A percentile compares a stretch with the other conserved stretches of the same genome.
phyloP scores from a whole-genome alignment of 2,797 vertebrate species.

The Menidia menidia region DNA sequence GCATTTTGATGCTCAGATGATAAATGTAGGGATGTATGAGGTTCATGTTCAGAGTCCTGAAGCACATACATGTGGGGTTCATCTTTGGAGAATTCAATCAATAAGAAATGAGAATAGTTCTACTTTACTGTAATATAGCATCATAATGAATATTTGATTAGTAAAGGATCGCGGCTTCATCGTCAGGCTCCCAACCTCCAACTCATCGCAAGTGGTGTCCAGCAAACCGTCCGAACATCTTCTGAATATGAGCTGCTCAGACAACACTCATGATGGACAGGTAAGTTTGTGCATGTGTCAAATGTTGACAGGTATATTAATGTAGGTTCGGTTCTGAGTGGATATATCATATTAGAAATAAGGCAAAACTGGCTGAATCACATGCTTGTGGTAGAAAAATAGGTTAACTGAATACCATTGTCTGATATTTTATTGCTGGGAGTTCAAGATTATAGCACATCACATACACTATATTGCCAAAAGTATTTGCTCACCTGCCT shows the following conservation, averaged over 20 bases:
- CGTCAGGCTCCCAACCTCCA: conserved; percentile 31
- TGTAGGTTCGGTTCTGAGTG: background rate
- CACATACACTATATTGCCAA: no score
- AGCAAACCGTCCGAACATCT: conserved; percentile 23
- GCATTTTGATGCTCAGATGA: background rate
- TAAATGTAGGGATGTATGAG: background rate
- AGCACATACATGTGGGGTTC: no score
- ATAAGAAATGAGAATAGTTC: background rate
- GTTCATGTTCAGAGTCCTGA: no score
- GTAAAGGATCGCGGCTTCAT: background rate
- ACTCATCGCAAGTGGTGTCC: conserved; percentile 26
- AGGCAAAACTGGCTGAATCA: background rate
- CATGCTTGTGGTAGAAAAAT: background rate
- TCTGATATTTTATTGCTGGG: background rate
- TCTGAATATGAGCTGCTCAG: conserved; percentile 59
- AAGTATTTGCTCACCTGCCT: no score
- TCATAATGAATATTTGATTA: background rate
- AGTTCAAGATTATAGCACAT: background rate
- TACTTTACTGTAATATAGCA: background rate
- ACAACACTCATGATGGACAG: conserved; percentile 85
- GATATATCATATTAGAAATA: background rate
- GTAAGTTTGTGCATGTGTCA: conserved; percentile 57
- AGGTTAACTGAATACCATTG: no score
- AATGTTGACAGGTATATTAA: no score
- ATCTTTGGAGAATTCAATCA: no score